Evolutionary conservation across 2,888 invertebrate genomes (phyloP).

Genomic region (Drosophila peninsularis): DNA sequence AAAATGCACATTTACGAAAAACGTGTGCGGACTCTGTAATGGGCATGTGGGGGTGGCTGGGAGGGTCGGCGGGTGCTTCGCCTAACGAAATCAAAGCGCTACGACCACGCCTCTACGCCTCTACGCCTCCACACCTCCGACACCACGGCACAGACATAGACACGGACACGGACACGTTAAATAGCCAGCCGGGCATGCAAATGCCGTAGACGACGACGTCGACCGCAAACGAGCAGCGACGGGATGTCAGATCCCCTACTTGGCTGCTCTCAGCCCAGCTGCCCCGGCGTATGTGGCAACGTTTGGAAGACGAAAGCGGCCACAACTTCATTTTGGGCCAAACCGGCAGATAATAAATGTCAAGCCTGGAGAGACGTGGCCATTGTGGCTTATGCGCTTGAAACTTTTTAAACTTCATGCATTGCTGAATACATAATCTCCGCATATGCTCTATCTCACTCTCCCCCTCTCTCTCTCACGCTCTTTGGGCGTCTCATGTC

Average conservation of each 20-base stretch:
- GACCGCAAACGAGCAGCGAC: constrained; percentile 65
- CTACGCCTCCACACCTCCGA: constrained; percentile 12
- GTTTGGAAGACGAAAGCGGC: constrained; percentile 49
- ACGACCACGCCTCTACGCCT: constrained; percentile 17
- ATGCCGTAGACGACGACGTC: constrained; percentile 45
- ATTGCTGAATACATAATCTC: constrained; percentile 71
- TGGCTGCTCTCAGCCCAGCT: constrained; percentile 11
- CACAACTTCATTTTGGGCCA: constrained; percentile 58
- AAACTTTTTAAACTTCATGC: constrained; percentile 70
- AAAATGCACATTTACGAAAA: constrained; percentile 76
- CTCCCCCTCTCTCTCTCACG: not conserved
- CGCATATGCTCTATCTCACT: constrained; percentile 53
- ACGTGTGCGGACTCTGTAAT: constrained; percentile 75
- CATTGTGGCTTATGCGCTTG: constrained; percentile 77
- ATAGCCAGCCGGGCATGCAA: constrained; percentile 71
- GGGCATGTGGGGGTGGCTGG: constrained; percentile 1
- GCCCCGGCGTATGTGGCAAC: constrained; percentile 20
- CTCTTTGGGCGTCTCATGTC: not conserved
- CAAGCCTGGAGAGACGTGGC: constrained; percentile 76
- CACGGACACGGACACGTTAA: constrained; percentile 40
- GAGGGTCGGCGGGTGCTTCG: constrained; percentile 15
- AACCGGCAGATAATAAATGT: constrained; percentile 77
- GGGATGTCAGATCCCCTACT: constrained; percentile 41
- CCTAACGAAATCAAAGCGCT: constrained; percentile 65
- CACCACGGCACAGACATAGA: constrained; percentile 28